A percentile compares a stretch with the other conserved stretches of the same genome.
phyloP scores from a whole-genome alignment of 2,888 invertebrate species.

The Agrotis ipsilon region DNA sequence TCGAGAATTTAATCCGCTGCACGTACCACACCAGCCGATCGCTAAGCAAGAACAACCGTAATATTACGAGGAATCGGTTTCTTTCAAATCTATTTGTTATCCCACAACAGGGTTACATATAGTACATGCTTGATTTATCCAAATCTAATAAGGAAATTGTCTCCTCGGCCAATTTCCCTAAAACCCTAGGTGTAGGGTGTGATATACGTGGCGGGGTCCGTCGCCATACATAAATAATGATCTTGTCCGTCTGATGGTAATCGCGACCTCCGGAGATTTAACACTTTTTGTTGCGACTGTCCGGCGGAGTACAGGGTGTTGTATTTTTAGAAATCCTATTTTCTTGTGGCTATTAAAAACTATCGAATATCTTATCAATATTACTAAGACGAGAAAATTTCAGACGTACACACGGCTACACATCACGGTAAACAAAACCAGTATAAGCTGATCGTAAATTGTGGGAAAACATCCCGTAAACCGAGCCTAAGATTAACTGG shows the following conservation, averaged over 20 bases:
- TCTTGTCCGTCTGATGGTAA: constrained; percentile 76
- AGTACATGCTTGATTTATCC: constrained; percentile 23
- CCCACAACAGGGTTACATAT: background rate
- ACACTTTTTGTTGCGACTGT: constrained; percentile 77
- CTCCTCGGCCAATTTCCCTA: constrained; percentile 65
- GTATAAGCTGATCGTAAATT: too few relatives aligned
- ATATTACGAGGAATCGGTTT: too few relatives aligned
- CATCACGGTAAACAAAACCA: too few relatives aligned
- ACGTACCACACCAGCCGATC: too few relatives aligned
- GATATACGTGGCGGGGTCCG: constrained; percentile 66
- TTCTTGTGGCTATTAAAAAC: too few relatives aligned
- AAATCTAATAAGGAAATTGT: constrained; percentile 64
- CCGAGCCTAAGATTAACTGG: too few relatives aligned
- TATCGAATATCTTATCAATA: too few relatives aligned
- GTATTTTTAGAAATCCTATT: background rate
- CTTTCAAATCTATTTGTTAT: background rate
- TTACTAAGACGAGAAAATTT: too few relatives aligned
- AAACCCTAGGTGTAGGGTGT: constrained; percentile 63
- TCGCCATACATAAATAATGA: constrained; percentile 82
- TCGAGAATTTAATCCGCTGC: too few relatives aligned
- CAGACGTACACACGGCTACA: too few relatives aligned
- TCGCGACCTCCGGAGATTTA: constrained; percentile 79
- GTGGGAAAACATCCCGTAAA: too few relatives aligned
- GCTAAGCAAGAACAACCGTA: too few relatives aligned
- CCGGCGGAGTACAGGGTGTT: constrained; percentile 61